These are phyloP conservation scores for Corvus hawaiiensis DNA, from an alignment of 2,113 vertebrate genomes.

Conservation along the genomic window DNA sequence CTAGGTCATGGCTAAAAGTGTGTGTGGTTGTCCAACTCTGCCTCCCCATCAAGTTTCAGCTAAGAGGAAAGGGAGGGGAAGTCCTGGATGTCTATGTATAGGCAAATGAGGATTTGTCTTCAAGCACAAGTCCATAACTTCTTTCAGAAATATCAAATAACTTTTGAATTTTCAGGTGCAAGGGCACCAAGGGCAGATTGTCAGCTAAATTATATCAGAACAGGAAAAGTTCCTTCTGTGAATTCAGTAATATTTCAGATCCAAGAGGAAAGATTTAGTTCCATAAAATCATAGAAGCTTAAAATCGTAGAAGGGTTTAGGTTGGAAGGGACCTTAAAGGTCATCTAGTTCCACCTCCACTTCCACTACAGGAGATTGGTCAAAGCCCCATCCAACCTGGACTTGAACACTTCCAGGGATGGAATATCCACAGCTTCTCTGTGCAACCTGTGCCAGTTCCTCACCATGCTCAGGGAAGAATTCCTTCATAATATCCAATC, in stretches of 20 bases:
- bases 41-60: not conserved
- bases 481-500: not conserved
- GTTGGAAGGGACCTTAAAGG: not conserved
- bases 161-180: not conserved
- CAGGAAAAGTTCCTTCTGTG: not conserved
- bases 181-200: not conserved
- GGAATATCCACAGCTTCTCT: not conserved
- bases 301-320: not conserved
- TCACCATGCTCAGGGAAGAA: not conserved
- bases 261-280: not conserved
- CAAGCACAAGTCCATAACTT: not conserved
- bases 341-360: fast-evolving
- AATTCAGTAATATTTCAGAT: not conserved
- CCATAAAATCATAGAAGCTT: not conserved
- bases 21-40: not conserved
- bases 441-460: not conserved
- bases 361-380: not conserved
- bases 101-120: not conserved
- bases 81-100: fast-evolving
- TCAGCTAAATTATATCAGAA: not conserved
- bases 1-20: not conserved
- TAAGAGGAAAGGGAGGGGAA: not conserved
- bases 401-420: not conserved
- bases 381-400: not conserved
- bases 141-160: not conserved